Evolutionary conservation across 2,797 vertebrate genomes (phyloP), one percentile per base, ranked within the genome.

Genomic region (Enteromius viviparus): DNA sequence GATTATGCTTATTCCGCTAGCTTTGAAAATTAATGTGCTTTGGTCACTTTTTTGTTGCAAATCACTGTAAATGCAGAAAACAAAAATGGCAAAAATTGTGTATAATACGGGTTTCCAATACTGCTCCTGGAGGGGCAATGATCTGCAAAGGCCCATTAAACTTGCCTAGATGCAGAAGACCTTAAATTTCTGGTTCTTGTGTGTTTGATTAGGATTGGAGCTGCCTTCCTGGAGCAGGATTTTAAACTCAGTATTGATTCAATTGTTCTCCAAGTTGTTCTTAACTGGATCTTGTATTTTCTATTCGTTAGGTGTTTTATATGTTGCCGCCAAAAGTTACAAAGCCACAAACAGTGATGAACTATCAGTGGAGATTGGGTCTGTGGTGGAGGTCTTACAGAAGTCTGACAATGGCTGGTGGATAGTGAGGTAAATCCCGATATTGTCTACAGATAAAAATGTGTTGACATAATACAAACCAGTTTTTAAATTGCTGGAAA

Each of bases 401-500:
- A 94, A 83, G 3, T 95, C 95, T 0, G 91, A 96, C 3, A 87
- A 92, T 0, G 98, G 97, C 91, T 99, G 98, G 97, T 99, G 97
- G 97, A 92, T 96, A n/a, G 89, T 96, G 89, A 91, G 96, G 97
- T 99, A 87, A 85, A 81, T 62, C 9, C 8, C 23, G 11, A 32
- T 47, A 11, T 42, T 3, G n/a, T 42, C 75, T 21, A 81, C 32
- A 21, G 7, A 71, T 10, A 12, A 53, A 40, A 84, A 78, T 1
- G 37, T 64, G 26, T 55, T 21, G 29, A 49, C 55, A 10, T 49
- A 51, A 45, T 34, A 4, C 49, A 69, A 14, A 47, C 23, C 37
- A 37, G 60, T 62, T 45, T 26, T 12, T 21, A 70, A 49, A 0
- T 1, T 66, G 10, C 12, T 47, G 12, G 62, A 3, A 75, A 42